Percentiles rank a stretch among this genome's conserved stretches.
These are phyloP conservation scores for Mya arenaria DNA, from an alignment of 1,140 invertebrate genomes.

Conservation along the genomic window DNA sequence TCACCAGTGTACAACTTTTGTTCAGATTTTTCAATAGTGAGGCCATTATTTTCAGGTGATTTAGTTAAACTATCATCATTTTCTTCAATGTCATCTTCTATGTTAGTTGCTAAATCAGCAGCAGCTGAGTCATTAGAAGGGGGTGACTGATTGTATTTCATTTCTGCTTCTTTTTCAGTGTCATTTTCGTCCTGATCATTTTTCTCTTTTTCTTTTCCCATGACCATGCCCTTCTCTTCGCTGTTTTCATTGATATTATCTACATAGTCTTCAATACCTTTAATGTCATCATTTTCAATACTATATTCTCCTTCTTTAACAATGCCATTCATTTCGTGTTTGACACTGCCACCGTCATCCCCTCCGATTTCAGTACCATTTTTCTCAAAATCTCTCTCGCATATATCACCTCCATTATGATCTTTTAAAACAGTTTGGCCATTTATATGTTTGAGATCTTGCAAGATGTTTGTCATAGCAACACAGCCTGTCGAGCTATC, in stretches of 20 bases:
- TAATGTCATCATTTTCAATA: no score
- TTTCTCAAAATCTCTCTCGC: not conserved
- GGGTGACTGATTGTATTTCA: not conserved
- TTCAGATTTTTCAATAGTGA: not conserved
- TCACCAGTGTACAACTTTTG: not conserved
- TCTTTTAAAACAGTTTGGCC: not conserved
- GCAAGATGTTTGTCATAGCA: no score
- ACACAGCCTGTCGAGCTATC: slow-evolving; percentile 24
- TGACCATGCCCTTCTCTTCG: not conserved
- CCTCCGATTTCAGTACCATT: not conserved
- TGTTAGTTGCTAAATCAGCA: not conserved
- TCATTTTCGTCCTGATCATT: not conserved
- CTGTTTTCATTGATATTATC: no score
- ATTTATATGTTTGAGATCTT: slow-evolving; percentile 35
- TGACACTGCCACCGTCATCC: no score
- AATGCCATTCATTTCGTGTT: not conserved
- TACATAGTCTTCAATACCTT: no score
- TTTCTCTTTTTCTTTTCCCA: not conserved
- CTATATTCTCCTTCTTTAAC: not conserved
- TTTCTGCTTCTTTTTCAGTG: not conserved
- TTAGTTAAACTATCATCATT: not conserved
- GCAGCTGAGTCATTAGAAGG: not conserved
- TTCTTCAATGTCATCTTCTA: not conserved
- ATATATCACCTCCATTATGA: not conserved
- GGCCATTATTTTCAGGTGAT: no score